Conservation (phyloP, 2,113 vertebrate species). For the Notothenia coriiceps region DNA sequence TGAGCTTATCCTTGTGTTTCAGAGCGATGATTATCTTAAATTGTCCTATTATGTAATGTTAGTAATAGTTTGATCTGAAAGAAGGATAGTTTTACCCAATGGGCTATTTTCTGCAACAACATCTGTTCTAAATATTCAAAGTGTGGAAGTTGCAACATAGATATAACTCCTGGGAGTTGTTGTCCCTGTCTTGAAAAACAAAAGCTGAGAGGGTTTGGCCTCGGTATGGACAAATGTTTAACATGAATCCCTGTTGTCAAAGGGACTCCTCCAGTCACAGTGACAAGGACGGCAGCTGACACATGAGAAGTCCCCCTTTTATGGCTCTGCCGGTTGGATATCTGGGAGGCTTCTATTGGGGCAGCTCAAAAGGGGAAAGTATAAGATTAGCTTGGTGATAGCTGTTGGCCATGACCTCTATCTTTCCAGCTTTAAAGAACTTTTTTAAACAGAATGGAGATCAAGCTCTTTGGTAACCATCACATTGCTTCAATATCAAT, state of each 20-base stretch:
- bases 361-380: conserved; percentile 75
- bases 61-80: neutral
- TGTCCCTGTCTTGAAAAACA: neutral
- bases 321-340: conserved; percentile 64
- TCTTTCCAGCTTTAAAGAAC: conserved; percentile 27
- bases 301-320: conserved; percentile 75
- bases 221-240: conserved; percentile 21
- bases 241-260: conserved; percentile 44
- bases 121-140: neutral
- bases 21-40: neutral
- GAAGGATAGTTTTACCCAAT: neutral
- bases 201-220: conserved; percentile 2
- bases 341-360: conserved; percentile 61
- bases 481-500: neutral
- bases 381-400: conserved; percentile 72
- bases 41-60: conserved; percentile 13
- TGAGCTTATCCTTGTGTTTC: conserved; percentile 34
- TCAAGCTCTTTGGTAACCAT: neutral
- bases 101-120: neutral
- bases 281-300: conserved; percentile 58
- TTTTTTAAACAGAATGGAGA: conserved; percentile 25
- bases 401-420: conserved; percentile 65
- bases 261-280: conserved; percentile 36
- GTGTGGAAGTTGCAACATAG: neutral
- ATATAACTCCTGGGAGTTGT: neutral